Evolutionary conservation across 1,140 invertebrate genomes (phyloP), one percentile per base, ranked within the genome.

Genomic region (Meteorus sp.): DNA sequence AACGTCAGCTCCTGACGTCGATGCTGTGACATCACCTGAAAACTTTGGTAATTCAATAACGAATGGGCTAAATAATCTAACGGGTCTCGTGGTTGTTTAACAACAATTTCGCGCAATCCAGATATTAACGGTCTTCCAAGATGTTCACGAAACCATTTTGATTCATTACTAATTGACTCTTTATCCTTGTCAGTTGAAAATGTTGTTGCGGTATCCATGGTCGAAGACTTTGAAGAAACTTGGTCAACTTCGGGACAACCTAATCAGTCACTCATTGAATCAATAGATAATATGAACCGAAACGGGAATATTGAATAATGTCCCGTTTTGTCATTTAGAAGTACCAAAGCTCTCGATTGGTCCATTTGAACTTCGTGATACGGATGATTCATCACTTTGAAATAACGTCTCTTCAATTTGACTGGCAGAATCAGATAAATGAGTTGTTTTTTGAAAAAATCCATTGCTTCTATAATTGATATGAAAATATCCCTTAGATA

Each of bases 11-110:
- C 45, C 13, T 31, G 45, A 15, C 25, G 6, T 48, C 22, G 27
- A 29, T 8, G 50, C 3, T 35, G 19, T 9, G 13, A 23, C 11
- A 37, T 33, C 37, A 51, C 56, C 56, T 59, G 45, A 15, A 13
- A 45, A 29, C 44, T 60, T 33, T 20, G 19, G 17, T 54, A 60
- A 43, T 45, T 44, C 27, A 41, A 43, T 23, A 54, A 29, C 48
- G 37, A 60, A 23, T 37, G 39, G 19, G 19, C 48, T 11, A 60
- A 45, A 17, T 52, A 52, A 17, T 43, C 37, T 15, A 60, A 25
- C 3, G 58, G 50, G 15, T 45, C 51, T 23, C 22, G 20, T 27
- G 52, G 37, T 19, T 50, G 43, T 19, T 52, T 37, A 13, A 13
- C 9, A 20, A 20, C 35, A 2, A 59, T 43, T n/a, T 59, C n/a